Evolutionary conservation across 2,797 vertebrate genomes (phyloP).

Genomic region (Artibeus lituratus): DNA sequence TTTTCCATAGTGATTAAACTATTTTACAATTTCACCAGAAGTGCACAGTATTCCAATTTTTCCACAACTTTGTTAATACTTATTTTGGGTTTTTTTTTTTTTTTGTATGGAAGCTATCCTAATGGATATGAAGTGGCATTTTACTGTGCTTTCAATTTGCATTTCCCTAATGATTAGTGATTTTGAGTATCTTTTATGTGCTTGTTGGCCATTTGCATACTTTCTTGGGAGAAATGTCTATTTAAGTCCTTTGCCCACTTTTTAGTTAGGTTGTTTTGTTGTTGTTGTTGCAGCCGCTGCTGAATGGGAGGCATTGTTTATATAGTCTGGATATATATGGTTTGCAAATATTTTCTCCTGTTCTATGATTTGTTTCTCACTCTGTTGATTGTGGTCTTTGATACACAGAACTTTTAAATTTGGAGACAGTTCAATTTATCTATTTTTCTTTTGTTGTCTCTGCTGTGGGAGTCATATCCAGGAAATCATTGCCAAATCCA

Average conservation of each 20-base stretch:
- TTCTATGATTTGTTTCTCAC: not conserved
- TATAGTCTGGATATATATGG: not conserved
- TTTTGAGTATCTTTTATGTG: not conserved
- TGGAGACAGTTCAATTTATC: not conserved
- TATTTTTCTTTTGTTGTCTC: not conserved
- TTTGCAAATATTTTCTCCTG: not conserved
- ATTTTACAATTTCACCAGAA: not conserved
- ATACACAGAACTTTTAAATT: not conserved
- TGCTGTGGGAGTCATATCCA: not conserved
- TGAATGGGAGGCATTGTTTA: not conserved
- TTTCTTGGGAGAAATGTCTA: not conserved
- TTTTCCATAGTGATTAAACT: not conserved
- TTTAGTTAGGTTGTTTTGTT: not conserved
- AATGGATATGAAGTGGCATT: not conserved
- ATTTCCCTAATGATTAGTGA: not conserved
- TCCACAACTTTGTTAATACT: not conserved
- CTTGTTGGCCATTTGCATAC: not conserved
- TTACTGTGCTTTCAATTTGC: not conserved
- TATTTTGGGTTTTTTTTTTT: not conserved
- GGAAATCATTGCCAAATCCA: constrained; percentile 23
- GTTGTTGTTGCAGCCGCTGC: not conserved
- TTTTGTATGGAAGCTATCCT: not conserved
- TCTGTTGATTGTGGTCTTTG: not conserved
- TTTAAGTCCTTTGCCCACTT: not conserved
- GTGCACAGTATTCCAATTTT: not conserved